Evolutionary conservation across 2,797 vertebrate genomes (phyloP).

Genomic region (Lutra lutra): DNA sequence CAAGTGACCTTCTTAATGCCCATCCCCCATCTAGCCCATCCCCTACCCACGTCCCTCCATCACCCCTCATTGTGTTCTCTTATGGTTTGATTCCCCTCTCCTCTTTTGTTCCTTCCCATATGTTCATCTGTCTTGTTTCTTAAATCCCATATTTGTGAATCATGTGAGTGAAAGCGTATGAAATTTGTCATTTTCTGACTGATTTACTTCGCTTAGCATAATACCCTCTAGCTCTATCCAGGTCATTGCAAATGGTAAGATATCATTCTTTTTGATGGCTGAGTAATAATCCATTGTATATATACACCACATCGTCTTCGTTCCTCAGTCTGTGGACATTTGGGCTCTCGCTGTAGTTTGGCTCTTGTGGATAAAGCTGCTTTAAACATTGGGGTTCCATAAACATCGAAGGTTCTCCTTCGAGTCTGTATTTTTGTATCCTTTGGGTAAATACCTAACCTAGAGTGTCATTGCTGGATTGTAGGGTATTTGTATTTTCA

Average conservation of each 20-base stretch:
- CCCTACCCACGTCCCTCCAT: not conserved
- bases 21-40: not conserved
- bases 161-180: not conserved
- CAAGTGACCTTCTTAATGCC: not conserved
- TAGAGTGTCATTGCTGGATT: not conserved
- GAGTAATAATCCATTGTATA: not conserved
- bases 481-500: not conserved
- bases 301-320: not conserved
- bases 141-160: not conserved
- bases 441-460: not conserved
- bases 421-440: not conserved
- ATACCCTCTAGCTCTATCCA: not conserved
- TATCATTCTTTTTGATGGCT: not conserved
- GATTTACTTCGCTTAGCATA: not conserved
- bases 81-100: not conserved
- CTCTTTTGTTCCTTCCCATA: not conserved
- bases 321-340: not conserved
- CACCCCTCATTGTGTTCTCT: not conserved
- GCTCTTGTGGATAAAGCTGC: not conserved
- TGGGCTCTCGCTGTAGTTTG: not conserved
- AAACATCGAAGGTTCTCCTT: not conserved
- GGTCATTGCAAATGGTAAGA: not conserved
- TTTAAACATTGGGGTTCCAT: not conserved
- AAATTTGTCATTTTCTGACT: not conserved
- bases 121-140: not conserved